These are phyloP conservation scores for Melikaiella ostensackeni DNA, from an alignment of 2,888 invertebrate species.

Conservation along the genomic window DNA sequence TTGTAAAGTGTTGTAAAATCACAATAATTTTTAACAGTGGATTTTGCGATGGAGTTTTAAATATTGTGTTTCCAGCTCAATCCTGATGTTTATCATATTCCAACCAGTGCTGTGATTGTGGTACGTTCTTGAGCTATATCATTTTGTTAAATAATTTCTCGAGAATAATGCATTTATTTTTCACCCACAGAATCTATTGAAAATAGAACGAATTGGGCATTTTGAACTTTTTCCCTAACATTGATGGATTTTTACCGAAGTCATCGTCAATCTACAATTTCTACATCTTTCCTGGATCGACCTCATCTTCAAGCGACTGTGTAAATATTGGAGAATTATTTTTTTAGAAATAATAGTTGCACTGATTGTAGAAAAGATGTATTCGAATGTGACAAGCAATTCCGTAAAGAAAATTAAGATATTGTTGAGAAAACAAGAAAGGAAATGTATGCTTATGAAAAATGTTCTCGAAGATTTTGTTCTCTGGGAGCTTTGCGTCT, in stretches of 20 bases:
- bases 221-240: constrained; percentile 64
- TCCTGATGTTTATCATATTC: background rate
- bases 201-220: constrained; percentile 68
- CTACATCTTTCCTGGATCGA: background rate
- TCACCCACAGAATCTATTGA: constrained; percentile 63
- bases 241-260: constrained; percentile 49
- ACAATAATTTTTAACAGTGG: too few relatives aligned
- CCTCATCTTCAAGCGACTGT: background rate
- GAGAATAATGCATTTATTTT: constrained; percentile 12
- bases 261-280: background rate
- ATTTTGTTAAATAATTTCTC: background rate
- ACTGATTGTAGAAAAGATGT: background rate
- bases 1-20: too few relatives aligned
- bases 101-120: background rate
- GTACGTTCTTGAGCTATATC: background rate
- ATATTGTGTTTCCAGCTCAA: background rate
- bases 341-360: background rate
- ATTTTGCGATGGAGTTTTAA: background rate
- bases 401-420: background rate
- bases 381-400: background rate
- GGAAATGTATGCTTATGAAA: background rate
- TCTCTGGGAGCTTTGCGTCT: constrained; percentile 55
- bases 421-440: background rate
- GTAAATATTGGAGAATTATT: background rate
- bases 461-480: constrained; percentile 48